Conservation (phyloP, 2,113 vertebrate genomes). For the Bos taurus region DNA sequence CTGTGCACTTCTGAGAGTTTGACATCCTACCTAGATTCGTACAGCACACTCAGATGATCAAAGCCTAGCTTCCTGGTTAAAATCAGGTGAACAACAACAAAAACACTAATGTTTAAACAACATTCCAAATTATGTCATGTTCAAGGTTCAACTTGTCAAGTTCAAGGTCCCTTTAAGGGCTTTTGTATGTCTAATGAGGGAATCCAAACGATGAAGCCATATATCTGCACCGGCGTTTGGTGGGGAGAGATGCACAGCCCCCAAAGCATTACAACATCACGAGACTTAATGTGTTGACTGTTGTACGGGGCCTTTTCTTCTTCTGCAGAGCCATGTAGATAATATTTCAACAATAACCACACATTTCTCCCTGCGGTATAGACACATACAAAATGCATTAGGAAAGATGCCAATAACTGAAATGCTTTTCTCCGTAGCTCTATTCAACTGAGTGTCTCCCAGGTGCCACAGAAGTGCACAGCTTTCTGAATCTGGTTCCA, state of each 20-base stretch:
- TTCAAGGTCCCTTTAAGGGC: neutral
- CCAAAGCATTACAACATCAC: neutral
- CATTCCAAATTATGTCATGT: neutral
- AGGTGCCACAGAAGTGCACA: conserved; percentile 67
- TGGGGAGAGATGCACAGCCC: neutral
- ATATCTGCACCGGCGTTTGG: neutral
- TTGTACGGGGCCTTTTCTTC: conserved; percentile 60
- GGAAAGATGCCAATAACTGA: conserved; percentile 73
- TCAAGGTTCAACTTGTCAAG: neutral
- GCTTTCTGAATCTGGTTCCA: conserved; percentile 68
- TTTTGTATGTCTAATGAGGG: neutral
- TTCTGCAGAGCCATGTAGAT: conserved; percentile 60
- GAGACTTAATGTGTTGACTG: neutral
- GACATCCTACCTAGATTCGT: neutral
- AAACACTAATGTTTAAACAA: neutral
- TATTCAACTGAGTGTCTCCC: conserved; percentile 65
- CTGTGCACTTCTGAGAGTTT: neutral
- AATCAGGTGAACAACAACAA: neutral
- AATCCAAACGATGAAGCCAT: conserved; percentile 19
- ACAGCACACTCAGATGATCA: neutral
- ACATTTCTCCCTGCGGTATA: conserved; percentile 64
- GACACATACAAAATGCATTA: conserved; percentile 68
- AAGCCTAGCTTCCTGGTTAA: neutral
- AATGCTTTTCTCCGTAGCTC: conserved; percentile 66
- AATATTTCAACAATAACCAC: conserved; percentile 68